phyloP scores from a whole-genome alignment of 2,113 vertebrate genomes.

The Argyrosomus japonicus region DNA sequence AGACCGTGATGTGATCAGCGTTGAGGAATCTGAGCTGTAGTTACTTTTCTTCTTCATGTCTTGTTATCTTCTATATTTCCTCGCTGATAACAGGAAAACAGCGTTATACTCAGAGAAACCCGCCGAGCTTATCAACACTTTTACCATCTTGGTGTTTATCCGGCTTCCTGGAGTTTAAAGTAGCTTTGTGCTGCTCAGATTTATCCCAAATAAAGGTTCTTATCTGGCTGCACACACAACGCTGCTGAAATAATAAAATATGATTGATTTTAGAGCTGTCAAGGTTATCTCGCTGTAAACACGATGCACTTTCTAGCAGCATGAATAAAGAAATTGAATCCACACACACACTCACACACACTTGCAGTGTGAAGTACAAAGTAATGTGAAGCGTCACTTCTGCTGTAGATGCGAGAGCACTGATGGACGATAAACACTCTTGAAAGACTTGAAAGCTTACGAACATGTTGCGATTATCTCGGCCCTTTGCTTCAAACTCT shows the following conservation, averaged over 20 bases:
- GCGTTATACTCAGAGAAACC: constrained; percentile 26
- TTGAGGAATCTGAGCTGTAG: constrained; percentile 16
- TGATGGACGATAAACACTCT: too few species aligned
- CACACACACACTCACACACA: not conserved
- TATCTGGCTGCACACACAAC: constrained; percentile 43
- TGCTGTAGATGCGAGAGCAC: too few species aligned
- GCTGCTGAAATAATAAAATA: constrained; percentile 29
- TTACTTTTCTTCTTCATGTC: constrained; percentile 28
- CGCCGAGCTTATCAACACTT: constrained; percentile 50
- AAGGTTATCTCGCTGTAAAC: constrained; percentile 48
- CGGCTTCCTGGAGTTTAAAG: constrained; percentile 41
- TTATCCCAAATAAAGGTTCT: constrained; percentile 58
- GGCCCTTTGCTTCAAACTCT: too few species aligned
- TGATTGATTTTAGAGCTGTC: constrained; percentile 33
- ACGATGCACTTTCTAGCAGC: constrained; percentile 11
- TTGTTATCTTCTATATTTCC: constrained; percentile 33
- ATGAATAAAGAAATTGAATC: not conserved
- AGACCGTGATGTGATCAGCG: constrained; percentile 6
- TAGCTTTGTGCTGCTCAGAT: constrained; percentile 52
- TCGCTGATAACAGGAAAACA: constrained; percentile 32
- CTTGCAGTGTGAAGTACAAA: not conserved
- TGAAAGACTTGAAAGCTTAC: too few species aligned
- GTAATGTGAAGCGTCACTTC: not conserved
- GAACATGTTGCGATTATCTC: too few species aligned
- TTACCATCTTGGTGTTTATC: constrained; percentile 51